Base-by-base conservation (phyloP, 2,888 invertebrate genomes). In the Auanema sp. region DNA sequence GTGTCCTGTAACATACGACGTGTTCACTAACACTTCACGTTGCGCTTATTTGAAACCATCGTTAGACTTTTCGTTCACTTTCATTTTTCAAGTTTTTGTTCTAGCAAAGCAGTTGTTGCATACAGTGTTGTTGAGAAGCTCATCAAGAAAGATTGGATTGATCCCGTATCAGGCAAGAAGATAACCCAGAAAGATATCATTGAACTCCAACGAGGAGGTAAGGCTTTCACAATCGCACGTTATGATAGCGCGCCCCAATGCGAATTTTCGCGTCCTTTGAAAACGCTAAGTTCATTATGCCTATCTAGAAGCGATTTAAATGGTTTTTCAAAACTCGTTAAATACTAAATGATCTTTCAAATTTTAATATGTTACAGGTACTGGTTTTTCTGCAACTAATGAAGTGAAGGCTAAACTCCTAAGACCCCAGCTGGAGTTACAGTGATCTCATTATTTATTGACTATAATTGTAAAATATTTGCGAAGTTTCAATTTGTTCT, bases 1-100 rank as follows among this genome's bases (percentile, higher is more conserved):
- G 90, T 98, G 98, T 84, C 92, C 97, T 1, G 91, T 98, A 0
- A 97, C 97, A 1, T 92, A 93, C 85, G 98, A 99, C 85, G 89
- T 95, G 66, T 87, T 99, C 42, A 91, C 92, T 71, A 96, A 96
- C 87, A 91, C 94, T 8, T 90, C 94, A 1, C 93, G 95, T 0
- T 93, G 92, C 86, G 96, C 92, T 66, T 91, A 97, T 40, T 88
- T 98, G 59, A 90, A 88, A 86, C 89, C 92, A 64, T 92, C 92
- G 91, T 92, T 56, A 55, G 50, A 14, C 16, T n/a, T 50, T 21
- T 10, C 5, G n/a, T 67, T 64, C 0, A 25, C 1, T 3, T 69
- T 64, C 18, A 66, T 24, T 12, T n/a, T 43, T 42, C 66, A 43
- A 43, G 16, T 47, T 14, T 42, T 42, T 11, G 64, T 74, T 78